Evolutionary conservation across 2,113 vertebrate species (phyloP).

Genomic region (Cercocebus atys): DNA sequence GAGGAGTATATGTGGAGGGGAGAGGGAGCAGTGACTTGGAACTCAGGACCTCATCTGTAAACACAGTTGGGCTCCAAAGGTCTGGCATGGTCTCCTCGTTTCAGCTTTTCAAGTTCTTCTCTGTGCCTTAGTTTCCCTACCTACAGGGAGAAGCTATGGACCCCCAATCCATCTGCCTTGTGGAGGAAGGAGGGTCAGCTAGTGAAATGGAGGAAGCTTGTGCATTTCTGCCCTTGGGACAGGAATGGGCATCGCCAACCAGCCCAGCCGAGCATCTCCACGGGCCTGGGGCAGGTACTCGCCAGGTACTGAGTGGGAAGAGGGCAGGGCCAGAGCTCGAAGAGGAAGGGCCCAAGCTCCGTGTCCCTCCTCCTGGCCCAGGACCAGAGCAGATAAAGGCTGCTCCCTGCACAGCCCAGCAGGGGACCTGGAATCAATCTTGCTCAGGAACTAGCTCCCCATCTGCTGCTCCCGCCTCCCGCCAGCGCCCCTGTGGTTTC

Average conservation of each 20-base stretch:
- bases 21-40: not conserved
- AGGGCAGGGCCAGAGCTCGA: not conserved
- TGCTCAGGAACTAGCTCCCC: not conserved
- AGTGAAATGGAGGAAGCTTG: not conserved
- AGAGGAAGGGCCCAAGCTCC: not conserved
- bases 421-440: conserved; percentile 74
- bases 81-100: not conserved
- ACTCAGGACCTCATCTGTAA: not conserved
- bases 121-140: not conserved
- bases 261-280: not conserved
- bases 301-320: not conserved
- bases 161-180: not conserved
- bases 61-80: not conserved
- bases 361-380: not conserved
- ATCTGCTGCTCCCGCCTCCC: not conserved
- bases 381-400: conserved; percentile 62
- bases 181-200: not conserved
- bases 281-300: not conserved
- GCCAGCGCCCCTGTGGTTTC: conserved; percentile 5
- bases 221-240: not conserved
- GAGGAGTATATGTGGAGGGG: not conserved
- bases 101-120: not conserved
- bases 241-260: not conserved
- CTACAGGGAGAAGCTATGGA: not conserved
- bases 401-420: not conserved